Evolutionary conservation across 2,113 vertebrate genomes (phyloP), one percentile per base, ranked within the genome.

Genomic region (Onychostoma macrolepis): DNA sequence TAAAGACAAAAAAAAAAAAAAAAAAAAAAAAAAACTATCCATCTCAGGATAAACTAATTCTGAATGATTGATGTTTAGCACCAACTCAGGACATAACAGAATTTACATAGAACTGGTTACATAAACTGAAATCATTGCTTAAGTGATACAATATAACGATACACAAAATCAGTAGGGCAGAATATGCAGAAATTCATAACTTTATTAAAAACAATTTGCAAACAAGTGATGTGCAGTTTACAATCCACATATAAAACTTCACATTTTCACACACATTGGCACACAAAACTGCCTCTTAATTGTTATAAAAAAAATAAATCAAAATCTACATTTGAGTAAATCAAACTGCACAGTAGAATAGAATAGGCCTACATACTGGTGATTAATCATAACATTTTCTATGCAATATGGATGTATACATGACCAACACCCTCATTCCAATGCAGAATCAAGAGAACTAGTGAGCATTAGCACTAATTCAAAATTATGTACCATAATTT

Each of bases 171-270:
- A 76, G 8, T 41, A 17, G 11, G 4, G 19, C 45, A 38, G 28
- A 43, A 72, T 9, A 21, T 65, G 80, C 80, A 71, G 41, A 74
- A 74, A 58, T 71, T 58, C 38, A 43, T 58, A 38, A 61, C 63
- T 87, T 81, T 71, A 72, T 72, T 69, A 56, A 87, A 87, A 87
- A 83, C 28, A 43, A 65, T 26, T 74, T 72, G 48, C 83, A 84
- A 74, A 83, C 26, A 75, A 26, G 4, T 33, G 12, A 71, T 41
- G 43, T 24, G 13, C 67, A 76, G 87, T 83, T 75, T 58, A 43
- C 63, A 63, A 75, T 85, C 79, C 33, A 43, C 69, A 72, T 86
- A 72, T 77, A 86, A 56, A 43, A 72, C 36, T 17, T 83, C 17
- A 67, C 65, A 45, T 83, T 11, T 67, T 8, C 48, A 58, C 58